phyloP scores from a whole-genome alignment of 2,797 vertebrate genomes.

The Rhinella marina region DNA sequence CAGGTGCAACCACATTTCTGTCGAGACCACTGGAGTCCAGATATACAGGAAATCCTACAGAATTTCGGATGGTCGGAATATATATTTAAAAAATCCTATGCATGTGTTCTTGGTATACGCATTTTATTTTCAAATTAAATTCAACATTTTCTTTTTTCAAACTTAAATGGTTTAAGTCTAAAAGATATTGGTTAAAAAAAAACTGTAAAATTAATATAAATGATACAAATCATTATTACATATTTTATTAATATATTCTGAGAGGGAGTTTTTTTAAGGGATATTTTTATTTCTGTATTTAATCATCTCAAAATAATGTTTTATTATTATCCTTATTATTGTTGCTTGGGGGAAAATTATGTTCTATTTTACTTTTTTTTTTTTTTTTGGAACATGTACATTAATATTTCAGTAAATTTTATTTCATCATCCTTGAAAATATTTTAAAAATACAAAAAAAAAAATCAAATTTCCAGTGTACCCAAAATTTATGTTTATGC shows the following conservation, averaged over 20 bases:
- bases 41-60: not conserved
- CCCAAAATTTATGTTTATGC: not conserved
- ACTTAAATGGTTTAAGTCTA: not conserved
- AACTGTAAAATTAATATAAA: not conserved
- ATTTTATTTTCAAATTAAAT: not conserved
- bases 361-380: not conserved
- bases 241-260: conserved; percentile 3
- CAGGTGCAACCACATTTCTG: not conserved
- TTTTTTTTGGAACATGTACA: not conserved
- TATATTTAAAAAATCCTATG: not conserved
- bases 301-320: not conserved
- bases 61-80: not conserved
- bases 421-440: not conserved
- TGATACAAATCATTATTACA: not conserved
- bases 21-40: too few species aligned
- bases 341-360: not conserved
- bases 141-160: not conserved
- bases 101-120: not conserved
- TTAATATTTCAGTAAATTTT: not conserved
- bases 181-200: not conserved
- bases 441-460: not conserved
- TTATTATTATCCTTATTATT: not conserved
- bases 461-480: not conserved
- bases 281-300: not conserved
- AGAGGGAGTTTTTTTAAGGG: not conserved